phyloP scores from a whole-genome alignment of 2,113 vertebrate species.

The Python bivittatus region DNA sequence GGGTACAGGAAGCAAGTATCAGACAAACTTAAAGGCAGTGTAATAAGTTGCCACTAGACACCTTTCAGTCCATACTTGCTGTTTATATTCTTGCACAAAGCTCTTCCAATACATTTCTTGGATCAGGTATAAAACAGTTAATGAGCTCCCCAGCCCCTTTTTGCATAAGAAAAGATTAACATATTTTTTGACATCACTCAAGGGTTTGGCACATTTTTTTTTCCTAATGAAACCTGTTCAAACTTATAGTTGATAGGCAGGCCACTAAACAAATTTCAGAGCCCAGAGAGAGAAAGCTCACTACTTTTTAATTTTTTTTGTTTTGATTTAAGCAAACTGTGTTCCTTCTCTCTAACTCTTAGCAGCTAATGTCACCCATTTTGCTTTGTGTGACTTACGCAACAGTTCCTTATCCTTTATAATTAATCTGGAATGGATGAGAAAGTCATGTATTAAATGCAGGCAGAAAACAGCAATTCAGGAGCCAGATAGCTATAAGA shows the following conservation, averaged over 20 bases:
- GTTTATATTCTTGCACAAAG: slow-evolving; percentile 55
- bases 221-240: slow-evolving; percentile 68
- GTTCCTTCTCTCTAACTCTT: slow-evolving; percentile 7
- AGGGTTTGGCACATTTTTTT: slow-evolving; percentile 44
- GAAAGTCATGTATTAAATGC: slow-evolving; percentile 15
- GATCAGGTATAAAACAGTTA: slow-evolving; percentile 70
- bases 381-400: not conserved
- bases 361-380: not conserved
- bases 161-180: slow-evolving; percentile 61
- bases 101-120: slow-evolving; percentile 58
- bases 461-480: not conserved
- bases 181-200: slow-evolving; percentile 55
- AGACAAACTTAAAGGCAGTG: slow-evolving; percentile 42
- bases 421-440: slow-evolving; percentile 15
- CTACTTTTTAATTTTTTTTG: not conserved
- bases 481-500: not conserved
- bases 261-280: slow-evolving; percentile 58
- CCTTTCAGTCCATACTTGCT: slow-evolving; percentile 52
- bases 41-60: slow-evolving; percentile 42
- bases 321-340: slow-evolving; percentile 11
- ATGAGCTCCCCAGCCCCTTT: slow-evolving; percentile 44
- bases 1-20: not conserved
- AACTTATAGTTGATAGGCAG: slow-evolving; percentile 62
- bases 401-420: not conserved
- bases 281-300: slow-evolving; percentile 29